phyloP scores from a whole-genome alignment of 2,888 invertebrate species.

The Heliconius ethilla region DNA sequence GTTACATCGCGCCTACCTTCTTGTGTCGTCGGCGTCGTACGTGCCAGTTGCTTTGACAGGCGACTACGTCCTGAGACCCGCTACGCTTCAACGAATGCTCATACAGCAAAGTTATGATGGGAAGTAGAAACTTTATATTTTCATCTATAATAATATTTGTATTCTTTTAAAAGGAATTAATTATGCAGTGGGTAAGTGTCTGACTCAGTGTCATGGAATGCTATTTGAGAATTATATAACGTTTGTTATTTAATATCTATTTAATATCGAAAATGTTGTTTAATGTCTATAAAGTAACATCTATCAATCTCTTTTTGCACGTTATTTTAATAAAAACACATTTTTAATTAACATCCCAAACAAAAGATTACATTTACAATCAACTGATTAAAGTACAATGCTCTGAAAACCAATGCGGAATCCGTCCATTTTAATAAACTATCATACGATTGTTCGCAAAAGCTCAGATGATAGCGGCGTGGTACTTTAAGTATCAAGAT shows the following conservation, averaged over 20 bases:
- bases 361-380: background rate
- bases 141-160: background rate
- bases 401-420: background rate
- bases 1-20: conserved; percentile 47
- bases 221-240: no score
- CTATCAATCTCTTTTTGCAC: background rate
- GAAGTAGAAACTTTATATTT: background rate
- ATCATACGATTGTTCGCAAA: conserved; percentile 50
- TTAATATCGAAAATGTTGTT: no score
- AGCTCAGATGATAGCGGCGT: conserved; percentile 45
- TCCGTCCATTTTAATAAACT: conserved; percentile 49
- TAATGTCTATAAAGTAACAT: no score
- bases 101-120: conserved; percentile 35
- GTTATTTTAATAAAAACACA: background rate
- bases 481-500: conserved; percentile 46
- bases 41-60: conserved; percentile 56
- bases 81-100: conserved; percentile 39
- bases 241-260: no score
- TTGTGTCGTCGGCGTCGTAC: conserved; percentile 46
- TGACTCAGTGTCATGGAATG: no score
- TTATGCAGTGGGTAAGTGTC: no score
- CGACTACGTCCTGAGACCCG: conserved; percentile 49
- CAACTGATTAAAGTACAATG: background rate
- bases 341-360: background rate
- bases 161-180: background rate